Conservation (phyloP, 2,888 invertebrate species). For the Ceramica pisi region DNA sequence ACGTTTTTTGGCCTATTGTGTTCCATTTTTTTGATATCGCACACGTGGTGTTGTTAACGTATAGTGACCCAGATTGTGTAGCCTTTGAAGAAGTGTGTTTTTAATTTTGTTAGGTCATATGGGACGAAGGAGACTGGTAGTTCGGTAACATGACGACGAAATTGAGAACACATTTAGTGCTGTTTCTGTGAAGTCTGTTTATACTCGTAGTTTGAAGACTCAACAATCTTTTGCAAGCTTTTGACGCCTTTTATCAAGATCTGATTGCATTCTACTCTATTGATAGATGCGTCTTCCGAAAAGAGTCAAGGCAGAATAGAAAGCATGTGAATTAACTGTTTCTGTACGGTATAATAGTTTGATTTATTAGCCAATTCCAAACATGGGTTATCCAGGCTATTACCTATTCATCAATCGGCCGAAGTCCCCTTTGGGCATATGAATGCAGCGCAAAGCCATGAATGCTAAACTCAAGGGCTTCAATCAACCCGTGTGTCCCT, state of each 20-base stretch:
- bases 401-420: conserved; percentile 23
- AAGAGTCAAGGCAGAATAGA: not conserved
- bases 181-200: not conserved
- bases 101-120: conserved; percentile 17
- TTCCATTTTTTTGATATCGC: conserved; percentile 43
- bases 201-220: not conserved
- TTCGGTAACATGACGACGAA: not conserved
- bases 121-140: not conserved
- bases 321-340: not conserved
- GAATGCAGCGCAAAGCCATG: conserved; percentile 37
- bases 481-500: conserved; percentile 55
- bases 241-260: not conserved
- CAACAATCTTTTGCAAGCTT: not conserved
- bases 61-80: conserved; percentile 55
- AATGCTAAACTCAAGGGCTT: conserved; percentile 51
- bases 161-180: not conserved
- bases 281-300: not conserved
- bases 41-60: conserved; percentile 55
- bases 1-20: conserved; percentile 56
- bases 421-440: conserved; percentile 26
- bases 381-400: not conserved
- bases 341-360: not conserved
- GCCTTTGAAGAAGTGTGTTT: conserved; percentile 15
- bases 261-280: not conserved
- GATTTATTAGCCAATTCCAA: not conserved